Conservation (phyloP, 2,797 vertebrate species). For the Zenarchopterus dispar region DNA sequence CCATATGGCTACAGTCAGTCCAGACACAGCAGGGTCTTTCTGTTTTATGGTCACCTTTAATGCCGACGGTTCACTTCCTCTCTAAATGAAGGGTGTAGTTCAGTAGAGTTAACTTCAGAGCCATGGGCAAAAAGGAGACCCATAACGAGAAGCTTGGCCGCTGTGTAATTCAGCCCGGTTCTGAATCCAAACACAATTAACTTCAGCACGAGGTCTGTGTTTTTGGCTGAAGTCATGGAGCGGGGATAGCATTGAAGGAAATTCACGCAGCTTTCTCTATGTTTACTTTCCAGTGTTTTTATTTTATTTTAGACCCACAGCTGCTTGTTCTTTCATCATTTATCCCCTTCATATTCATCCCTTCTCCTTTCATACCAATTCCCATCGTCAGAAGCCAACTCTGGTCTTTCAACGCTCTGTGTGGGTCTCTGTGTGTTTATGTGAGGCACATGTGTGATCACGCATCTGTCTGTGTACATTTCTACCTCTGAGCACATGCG, state of each 20-base stretch:
- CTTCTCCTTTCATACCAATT: slow-evolving; percentile 12
- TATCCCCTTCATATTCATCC: slow-evolving; percentile 47
- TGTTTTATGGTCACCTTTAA: slow-evolving; percentile 66
- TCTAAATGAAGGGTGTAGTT: slow-evolving; percentile 49
- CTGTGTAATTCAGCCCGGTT: slow-evolving; percentile 18
- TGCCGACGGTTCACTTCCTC: slow-evolving; percentile 62
- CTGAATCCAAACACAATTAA: slow-evolving; percentile 44
- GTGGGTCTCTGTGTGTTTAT: slow-evolving; percentile 15
- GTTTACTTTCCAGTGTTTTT: no score
- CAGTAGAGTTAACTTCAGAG: slow-evolving; percentile 31
- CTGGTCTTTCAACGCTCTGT: slow-evolving; percentile 20
- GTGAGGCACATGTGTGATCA: slow-evolving; percentile 18
- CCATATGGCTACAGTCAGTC: slow-evolving; percentile 26
- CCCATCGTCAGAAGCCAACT: slow-evolving; percentile 17
- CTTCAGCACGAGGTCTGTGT: slow-evolving; percentile 45
- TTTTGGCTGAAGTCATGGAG: slow-evolving; percentile 31
- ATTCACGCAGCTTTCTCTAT: slow-evolving; percentile 13
- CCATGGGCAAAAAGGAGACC: slow-evolving; percentile 28
- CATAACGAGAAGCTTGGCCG: slow-evolving; percentile 24
- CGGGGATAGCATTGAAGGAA: slow-evolving; percentile 36
- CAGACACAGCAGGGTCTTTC: slow-evolving; percentile 55
- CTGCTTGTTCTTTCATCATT: slow-evolving; percentile 49
- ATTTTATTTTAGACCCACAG: slow-evolving; percentile 37
- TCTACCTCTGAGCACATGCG: slow-evolving; percentile 44
- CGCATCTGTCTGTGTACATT: slow-evolving; percentile 43